Conservation (phyloP, 2,888 invertebrate species). For the Diarsia dahlii region DNA sequence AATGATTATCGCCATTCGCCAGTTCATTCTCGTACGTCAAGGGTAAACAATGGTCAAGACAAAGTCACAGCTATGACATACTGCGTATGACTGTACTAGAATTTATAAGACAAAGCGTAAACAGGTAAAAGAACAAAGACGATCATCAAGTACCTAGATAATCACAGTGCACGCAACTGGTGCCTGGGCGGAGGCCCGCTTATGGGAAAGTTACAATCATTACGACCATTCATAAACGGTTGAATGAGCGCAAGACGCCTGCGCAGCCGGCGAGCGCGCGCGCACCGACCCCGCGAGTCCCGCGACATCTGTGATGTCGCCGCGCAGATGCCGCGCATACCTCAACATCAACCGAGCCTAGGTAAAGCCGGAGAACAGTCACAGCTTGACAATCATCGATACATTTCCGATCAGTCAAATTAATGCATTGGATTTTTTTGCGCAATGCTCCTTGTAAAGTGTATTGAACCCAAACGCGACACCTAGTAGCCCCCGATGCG, state of each 20-base stretch:
- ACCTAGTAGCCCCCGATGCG: constrained; percentile 84
- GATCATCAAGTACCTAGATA: constrained; percentile 65
- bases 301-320: constrained; percentile 79
- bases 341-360: constrained; percentile 52
- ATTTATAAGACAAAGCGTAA: constrained; percentile 59
- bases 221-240: constrained; percentile 88
- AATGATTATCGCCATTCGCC: constrained; percentile 51
- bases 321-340: constrained; percentile 72
- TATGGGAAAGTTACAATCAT: constrained; percentile 88
- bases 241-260: constrained; percentile 87
- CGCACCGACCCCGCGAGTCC: constrained; percentile 76
- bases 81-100: constrained; percentile 58
- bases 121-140: constrained; percentile 70
- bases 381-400: constrained; percentile 33
- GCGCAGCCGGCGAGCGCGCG: constrained; percentile 78
- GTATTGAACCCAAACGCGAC: constrained; percentile 86
- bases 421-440: constrained; percentile 55
- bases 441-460: constrained; percentile 71
- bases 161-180: constrained; percentile 74
- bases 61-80: constrained; percentile 61
- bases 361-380: constrained; percentile 45
- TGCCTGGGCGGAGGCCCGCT: constrained; percentile 82
- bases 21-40: constrained; percentile 60
- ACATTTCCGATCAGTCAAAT: constrained; percentile 40
- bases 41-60: constrained; percentile 64